Base-by-base conservation (phyloP, 1,140 invertebrate genomes). In the Tachypleus tridentatus region DNA sequence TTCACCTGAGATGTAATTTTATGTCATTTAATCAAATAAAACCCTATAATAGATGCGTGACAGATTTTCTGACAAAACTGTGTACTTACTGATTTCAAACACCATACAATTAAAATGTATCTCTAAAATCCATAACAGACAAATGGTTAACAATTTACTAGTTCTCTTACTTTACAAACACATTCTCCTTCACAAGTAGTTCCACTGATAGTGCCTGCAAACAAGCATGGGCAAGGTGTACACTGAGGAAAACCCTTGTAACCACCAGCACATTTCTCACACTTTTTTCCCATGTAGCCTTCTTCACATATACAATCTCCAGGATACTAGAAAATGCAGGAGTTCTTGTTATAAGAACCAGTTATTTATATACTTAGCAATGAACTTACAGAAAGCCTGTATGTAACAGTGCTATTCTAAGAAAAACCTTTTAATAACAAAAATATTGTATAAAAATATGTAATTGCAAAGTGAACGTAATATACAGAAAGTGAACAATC, bases 241-340 rank as follows among this genome's bases (percentile, higher is more conserved):
- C 93, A 95, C 50, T 82, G 77, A 11, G 91, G 91, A 76, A 85
- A 91, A 53, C 86, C 85, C 10, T 84, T 82, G 74, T 84, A 91
- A 7, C 92, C 91, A 1, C 83, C 77, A 1, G 87, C 87, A 78
- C 96, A 99, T 47, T 82, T 76, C 67, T 94, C 86, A 80, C 96
- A 98, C 58, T 80, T 83, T 9, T 77, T 73, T 0, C 96, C 95
- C 50, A 83, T 81, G 77, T 87, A 98, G 6, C 92, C 94, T 48
- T 82, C 76, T 58, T 83, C 81, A 75, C 96, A 98, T 56, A 84
- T 80, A 74, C 96, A 99, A 51, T 83, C 80, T 60, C 89, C 87
- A 53, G 86, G 82, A 67, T 72, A 69, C 72, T 77, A 60, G n/a
- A 59, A 50, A 4, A 60, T 58, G 47, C 57, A 51, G 0, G 5